Base-by-base conservation (phyloP, 1,140 invertebrate genomes). In the Melitaea cinxia region DNA sequence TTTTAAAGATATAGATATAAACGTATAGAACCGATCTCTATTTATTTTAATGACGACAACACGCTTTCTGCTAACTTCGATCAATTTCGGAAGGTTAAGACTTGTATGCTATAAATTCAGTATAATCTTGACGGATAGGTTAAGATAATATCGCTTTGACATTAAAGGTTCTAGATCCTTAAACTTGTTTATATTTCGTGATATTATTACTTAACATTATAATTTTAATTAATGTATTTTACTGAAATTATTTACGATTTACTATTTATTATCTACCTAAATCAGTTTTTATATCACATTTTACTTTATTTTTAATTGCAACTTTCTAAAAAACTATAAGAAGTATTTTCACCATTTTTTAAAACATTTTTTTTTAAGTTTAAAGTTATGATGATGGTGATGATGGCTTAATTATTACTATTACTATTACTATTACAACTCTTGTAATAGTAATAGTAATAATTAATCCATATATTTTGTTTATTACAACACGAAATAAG, bases 21-120 rank as follows among this genome's bases (percentile, higher is more conserved):
- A 24, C 9, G 2, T 7, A 21, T 21, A 39, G 30, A 17, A 61
- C 1, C 10, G 15, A 14, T 21, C n/a, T 12, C 35, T 61, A 42
- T 42, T 53, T 53, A 42, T 54, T 33, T 53, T 53, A 49, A 61
- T 70, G 61, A 70, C 67, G 52, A 61, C 23, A 24, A 47, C 53
- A 58, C 61, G 52, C 49, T 69, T 53, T 39, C 52, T 58, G 50
- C 24, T 52, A 35, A 30, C 52, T 60, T 52, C 47, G 49, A 49
- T 64, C 52, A 63, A 55, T 70, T 69, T 70, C 9, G 67, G 67
- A 69, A 65, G 57, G 67, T 70, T 70, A 65, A 59, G 56, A 39
- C 63, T 49, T 59, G 26, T 49, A 23, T 33, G 23, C 12, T 15
- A 49, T 49, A 61, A 52, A 53, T 61, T 53, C 10, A 12, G 19